A percentile compares a stretch with the other conserved stretches of the same genome.
Evolutionary conservation across 1,140 invertebrate species (phyloP).

Genomic region (Goniozus legneri): DNA sequence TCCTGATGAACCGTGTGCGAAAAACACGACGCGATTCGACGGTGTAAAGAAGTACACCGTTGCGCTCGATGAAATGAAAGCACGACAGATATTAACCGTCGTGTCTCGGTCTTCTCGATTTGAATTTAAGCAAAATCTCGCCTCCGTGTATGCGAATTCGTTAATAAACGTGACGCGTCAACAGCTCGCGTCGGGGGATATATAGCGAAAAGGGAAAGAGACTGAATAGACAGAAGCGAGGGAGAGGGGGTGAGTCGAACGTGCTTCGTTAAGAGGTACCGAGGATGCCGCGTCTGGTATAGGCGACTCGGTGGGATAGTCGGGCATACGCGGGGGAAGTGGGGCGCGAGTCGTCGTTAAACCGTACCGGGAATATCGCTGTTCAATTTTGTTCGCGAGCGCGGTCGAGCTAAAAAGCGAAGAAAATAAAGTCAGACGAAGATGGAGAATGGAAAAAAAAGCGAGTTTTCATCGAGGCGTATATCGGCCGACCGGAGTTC

Average conservation of each 20-base stretch:
- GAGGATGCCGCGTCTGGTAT: slow-evolving; percentile 20
- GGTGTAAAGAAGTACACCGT: too few species aligned
- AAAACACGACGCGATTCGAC: too few species aligned
- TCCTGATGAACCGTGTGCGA: too few species aligned
- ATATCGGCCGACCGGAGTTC: slow-evolving; percentile 27
- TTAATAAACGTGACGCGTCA: too few species aligned
- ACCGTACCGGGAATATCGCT: slow-evolving; percentile 31
- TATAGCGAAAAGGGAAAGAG: neutral
- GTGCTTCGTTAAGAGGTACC: slow-evolving; percentile 30
- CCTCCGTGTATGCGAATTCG: too few species aligned
- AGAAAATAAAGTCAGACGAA: neutral
- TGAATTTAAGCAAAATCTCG: too few species aligned
- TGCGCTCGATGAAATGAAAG: too few species aligned
- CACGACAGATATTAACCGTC: too few species aligned
- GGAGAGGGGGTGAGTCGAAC: slow-evolving; percentile 18
- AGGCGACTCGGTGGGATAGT: too few species aligned
- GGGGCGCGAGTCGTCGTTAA: slow-evolving; percentile 27
- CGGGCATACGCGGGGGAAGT: slow-evolving; percentile 2
- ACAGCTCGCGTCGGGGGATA: neutral
- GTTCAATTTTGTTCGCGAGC: slow-evolving; percentile 30
- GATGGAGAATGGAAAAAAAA: neutral
- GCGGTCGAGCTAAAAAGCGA: slow-evolving; percentile 21
- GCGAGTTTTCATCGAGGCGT: slow-evolving; percentile 7
- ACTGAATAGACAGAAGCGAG: neutral
- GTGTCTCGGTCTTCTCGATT: too few species aligned